Conservation (phyloP, 2,888 invertebrate genomes). For the Halictus ligatus region DNA sequence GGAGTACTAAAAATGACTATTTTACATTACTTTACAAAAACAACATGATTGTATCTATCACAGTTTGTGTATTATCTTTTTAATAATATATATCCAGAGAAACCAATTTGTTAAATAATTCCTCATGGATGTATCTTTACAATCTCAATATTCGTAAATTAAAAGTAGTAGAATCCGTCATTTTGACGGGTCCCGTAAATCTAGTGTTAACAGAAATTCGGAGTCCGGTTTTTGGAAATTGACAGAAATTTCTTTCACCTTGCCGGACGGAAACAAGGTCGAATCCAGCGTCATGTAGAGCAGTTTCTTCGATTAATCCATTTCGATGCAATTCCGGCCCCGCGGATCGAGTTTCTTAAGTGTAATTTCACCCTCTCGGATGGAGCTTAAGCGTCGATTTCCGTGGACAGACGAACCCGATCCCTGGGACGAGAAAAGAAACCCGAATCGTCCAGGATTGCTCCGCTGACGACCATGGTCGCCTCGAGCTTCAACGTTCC, state of each 20-base stretch:
- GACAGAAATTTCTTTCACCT: not conserved
- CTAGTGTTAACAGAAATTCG: not conserved
- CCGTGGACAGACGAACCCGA: not conserved
- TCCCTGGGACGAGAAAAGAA: not conserved
- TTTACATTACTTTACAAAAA: too few relatives aligned
- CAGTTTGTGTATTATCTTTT: too few relatives aligned
- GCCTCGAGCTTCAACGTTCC: not conserved
- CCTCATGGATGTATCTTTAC: too few relatives aligned
- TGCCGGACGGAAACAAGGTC: not conserved
- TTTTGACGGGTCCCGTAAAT: too few relatives aligned
- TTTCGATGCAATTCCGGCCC: not conserved
- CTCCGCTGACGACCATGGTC: not conserved
- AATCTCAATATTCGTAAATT: too few relatives aligned
- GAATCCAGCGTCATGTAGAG: not conserved
- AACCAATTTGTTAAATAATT: too few relatives aligned
- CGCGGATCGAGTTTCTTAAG: slow-evolving; percentile 3
- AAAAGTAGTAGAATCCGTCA: too few relatives aligned
- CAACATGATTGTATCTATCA: too few relatives aligned
- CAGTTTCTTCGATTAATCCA: slow-evolving; percentile 3
- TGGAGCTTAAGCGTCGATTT: slow-evolving; percentile 3
- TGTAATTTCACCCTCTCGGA: slow-evolving; percentile 14
- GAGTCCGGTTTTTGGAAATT: not conserved
- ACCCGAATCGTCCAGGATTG: not conserved
- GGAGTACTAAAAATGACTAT: too few relatives aligned
- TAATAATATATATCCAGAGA: too few relatives aligned